These are phyloP conservation scores for Thalassoma bifasciatum DNA, from an alignment of 2,113 vertebrate genomes.

Conservation along the genomic window DNA sequence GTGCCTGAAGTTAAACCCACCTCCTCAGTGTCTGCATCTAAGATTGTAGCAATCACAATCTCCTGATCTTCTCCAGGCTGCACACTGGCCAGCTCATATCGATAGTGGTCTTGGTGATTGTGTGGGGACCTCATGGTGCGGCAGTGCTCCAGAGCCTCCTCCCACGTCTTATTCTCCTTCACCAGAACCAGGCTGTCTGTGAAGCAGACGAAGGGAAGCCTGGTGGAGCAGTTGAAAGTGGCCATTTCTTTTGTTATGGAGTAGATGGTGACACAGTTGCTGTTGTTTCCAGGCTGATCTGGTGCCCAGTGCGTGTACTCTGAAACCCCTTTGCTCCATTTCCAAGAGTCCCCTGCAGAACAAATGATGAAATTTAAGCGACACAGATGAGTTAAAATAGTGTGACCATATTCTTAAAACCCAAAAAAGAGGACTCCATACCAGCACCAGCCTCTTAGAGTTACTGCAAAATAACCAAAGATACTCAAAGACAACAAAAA, in stretches of 20 bases:
- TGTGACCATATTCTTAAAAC: too few species aligned
- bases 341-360: conserved; percentile 26
- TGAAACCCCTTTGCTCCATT: conserved; percentile 2
- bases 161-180: conserved; percentile 57
- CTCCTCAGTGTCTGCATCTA: conserved; percentile 32
- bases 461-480: too few species aligned
- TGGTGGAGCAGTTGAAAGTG: background rate
- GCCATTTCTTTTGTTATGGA: background rate
- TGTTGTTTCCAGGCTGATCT: accelerated
- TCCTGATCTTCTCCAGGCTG: conserved; percentile 12
- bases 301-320: background rate
- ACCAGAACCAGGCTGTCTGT: conserved; percentile 48
- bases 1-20: conserved; percentile 11
- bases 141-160: conserved; percentile 57
- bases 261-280: conserved; percentile 39
- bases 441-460: too few species aligned
- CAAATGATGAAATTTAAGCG: background rate
- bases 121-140: background rate
- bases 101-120: accelerated
- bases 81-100: conserved; percentile 48
- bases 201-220: conserved; percentile 33
- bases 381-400: too few species aligned
- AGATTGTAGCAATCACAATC: accelerated
- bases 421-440: too few species aligned
- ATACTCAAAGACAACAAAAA: too few species aligned